Evolutionary conservation across 2,888 invertebrate genomes (phyloP), one percentile per base, ranked within the genome.

Genomic region (Octodonta nipae): DNA sequence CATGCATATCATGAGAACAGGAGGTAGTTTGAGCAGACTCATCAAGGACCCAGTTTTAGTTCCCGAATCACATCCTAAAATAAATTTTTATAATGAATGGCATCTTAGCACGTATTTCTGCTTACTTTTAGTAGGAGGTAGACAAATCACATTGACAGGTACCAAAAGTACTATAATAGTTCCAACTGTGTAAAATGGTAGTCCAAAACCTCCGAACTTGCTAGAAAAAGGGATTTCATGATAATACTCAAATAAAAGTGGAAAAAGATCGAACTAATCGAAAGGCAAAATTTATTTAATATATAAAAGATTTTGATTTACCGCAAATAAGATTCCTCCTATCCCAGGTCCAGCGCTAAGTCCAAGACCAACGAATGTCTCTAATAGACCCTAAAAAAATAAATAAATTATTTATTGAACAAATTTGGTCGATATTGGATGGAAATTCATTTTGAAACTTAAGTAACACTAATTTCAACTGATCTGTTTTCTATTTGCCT

Each of bases 271-370:
- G 6, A 6, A 8, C 5, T 17, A 8, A 17, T 17, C 5, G 5
- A 6, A 17, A 17, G 17, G 5, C 5, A 6, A 6, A 17, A 17
- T 17, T 6, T 17, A 6, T 17, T 26, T 5, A 12, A 26, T 2
- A 26, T n/a, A n/a, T n/a, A n/a, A n/a, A n/a, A n/a, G n/a, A n/a
- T n/a, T n/a, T n/a, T n/a, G n/a, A n/a, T 63, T 65, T 69, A 83
- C 80, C 69, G 78, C 70, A 66, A 78, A 83, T 10, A 84, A 55
- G 10, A 78, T 60, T 1, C 83, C 83, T 13, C 85, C 85, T 20
- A 84, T 67, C 3, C 82, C 80, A 0, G 85, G 85, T 4, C 84
- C 84, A 7, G 76, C 73, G 43, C 81, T 80, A 74, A 84, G 73
- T 24, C 85, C 85, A 3, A 84, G 61, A 1, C 83, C 83, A 11